phyloP scores from a whole-genome alignment of 1,140 invertebrate species.

The Drosophila sp. region DNA sequence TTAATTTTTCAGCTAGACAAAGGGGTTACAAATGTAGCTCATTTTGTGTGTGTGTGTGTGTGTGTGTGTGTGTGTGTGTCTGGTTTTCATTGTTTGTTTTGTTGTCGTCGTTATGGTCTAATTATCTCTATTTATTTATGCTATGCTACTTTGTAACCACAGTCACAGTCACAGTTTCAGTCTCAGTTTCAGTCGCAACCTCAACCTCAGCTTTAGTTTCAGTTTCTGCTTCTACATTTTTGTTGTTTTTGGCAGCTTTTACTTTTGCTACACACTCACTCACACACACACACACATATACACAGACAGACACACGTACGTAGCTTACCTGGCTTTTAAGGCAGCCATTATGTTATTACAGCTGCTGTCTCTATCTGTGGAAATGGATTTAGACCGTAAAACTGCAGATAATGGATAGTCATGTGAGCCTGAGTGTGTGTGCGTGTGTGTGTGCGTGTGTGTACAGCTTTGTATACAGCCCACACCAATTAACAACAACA shows the following conservation, averaged over 20 bases:
- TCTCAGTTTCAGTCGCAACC: not conserved
- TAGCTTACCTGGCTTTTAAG: conserved; percentile 71
- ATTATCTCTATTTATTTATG: conserved; percentile 84
- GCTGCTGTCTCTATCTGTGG: conserved; percentile 54
- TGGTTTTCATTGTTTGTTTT: conserved; percentile 42
- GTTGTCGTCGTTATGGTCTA: conserved; percentile 76
- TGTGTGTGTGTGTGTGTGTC: conserved; percentile 39
- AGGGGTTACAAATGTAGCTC: conserved; percentile 37
- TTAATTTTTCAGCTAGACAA: conserved; percentile 28
- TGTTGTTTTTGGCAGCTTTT: conserved; percentile 56
- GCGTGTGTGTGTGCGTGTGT: conserved; percentile 13
- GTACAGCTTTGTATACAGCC: conserved; percentile 8
- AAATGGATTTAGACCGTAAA: conserved; percentile 82
- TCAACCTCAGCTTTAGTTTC: conserved; percentile 13
- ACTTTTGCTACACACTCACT: conserved; percentile 47
- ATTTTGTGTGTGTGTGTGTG: conserved; percentile 3
- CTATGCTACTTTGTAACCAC: conserved; percentile 63
- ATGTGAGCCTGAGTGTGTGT: conserved; percentile 6
- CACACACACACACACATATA: conserved; percentile 11
- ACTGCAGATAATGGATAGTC: conserved; percentile 69
- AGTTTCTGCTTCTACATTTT: conserved; percentile 18
- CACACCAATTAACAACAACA: conserved; percentile 30
- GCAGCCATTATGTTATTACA: conserved; percentile 78
- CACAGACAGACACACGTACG: conserved; percentile 2
- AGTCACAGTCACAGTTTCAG: not conserved